Evolutionary conservation across 2,113 vertebrate species (phyloP), one percentile per base, ranked within the genome.

Genomic region (Peromyscus maniculatus): DNA sequence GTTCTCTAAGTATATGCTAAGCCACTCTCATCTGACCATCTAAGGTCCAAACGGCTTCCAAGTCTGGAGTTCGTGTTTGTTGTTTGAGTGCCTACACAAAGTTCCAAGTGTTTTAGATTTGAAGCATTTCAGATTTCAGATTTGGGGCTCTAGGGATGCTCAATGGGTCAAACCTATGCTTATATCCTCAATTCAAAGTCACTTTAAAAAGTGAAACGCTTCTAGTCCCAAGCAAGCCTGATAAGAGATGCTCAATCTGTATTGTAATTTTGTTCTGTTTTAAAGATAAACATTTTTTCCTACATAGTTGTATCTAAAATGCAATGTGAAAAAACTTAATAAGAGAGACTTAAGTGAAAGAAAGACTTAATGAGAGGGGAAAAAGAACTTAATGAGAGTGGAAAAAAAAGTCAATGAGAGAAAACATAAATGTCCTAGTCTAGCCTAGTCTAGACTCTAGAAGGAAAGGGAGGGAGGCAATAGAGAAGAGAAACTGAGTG

Each of bases 291-390:
- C 62, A 12, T 12, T 49, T 93, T 91, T 82, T 69, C 77, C 5
- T 88, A 10, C 21, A 80, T 77, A 69, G 87, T 92, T 94, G 83
- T 79, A 89, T 72, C 43, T 88, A 67, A 95, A 96, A 80, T n/a
- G 77, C n/a, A 49, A 26, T 69, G 62, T 91, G 59, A 28, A 64
- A 82, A 84, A 43, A 43, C 24, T 64, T 64, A 74, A 74, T 74
- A n/a, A 84, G 82, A 19, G 80, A 84, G 13, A 84, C 22, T 39
- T 39, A 59, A 8, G 15, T 66, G 82, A 66, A 26, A 86, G 57
- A 84, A 84, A 62, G 43, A 28, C 7, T 8, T 46, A 64, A 64
- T 84, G 59, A 66, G 39, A 11, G 13, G 13, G 5, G 16, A 64
- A 72, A 28, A 28, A 49, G 26, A 49, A 78, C 39, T 43, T 43